Percentiles rank a stretch among this genome's conserved stretches.
Conservation (phyloP, 2,113 vertebrate species). For the Eclectus roratus region DNA sequence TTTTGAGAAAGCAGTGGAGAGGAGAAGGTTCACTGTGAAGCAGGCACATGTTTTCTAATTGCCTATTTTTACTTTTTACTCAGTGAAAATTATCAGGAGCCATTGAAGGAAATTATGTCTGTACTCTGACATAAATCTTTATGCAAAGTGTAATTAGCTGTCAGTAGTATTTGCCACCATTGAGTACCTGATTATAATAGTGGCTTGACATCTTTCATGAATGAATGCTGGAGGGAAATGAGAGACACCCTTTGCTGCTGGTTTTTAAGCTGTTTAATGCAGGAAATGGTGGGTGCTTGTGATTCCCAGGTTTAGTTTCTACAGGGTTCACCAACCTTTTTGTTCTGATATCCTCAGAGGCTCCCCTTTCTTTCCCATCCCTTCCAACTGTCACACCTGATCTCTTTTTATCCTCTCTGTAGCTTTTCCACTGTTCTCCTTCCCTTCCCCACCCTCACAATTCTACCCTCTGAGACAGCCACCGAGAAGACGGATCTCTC, state of each 20-base stretch:
- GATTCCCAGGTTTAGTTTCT: neutral
- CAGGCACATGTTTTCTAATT: neutral
- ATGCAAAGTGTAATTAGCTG: slow-evolving; percentile 7
- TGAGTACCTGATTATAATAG: neutral
- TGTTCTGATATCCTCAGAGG: neutral
- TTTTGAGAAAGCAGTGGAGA: neutral
- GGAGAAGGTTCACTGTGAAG: slow-evolving; percentile 1
- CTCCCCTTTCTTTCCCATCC: neutral
- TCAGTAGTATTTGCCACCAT: slow-evolving; percentile 11
- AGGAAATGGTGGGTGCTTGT: neutral
- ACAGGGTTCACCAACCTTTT: neutral
- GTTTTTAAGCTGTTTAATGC: neutral
- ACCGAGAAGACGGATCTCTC: neutral
- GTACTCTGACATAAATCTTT: slow-evolving; percentile 28
- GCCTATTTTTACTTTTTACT: neutral
- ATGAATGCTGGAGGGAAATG: neutral
- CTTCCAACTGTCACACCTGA: neutral
- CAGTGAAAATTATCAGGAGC: neutral
- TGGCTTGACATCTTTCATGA: neutral
- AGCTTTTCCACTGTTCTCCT: neutral
- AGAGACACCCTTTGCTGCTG: neutral
- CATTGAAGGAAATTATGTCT: neutral
- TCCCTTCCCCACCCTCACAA: neutral
- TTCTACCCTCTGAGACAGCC: neutral
- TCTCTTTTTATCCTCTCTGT: neutral